A percentile compares a stretch with the other conserved stretches of the same genome.
Evolutionary conservation across 2,797 vertebrate genomes (phyloP).

Genomic region (Acrossocheilus fasciatus): DNA sequence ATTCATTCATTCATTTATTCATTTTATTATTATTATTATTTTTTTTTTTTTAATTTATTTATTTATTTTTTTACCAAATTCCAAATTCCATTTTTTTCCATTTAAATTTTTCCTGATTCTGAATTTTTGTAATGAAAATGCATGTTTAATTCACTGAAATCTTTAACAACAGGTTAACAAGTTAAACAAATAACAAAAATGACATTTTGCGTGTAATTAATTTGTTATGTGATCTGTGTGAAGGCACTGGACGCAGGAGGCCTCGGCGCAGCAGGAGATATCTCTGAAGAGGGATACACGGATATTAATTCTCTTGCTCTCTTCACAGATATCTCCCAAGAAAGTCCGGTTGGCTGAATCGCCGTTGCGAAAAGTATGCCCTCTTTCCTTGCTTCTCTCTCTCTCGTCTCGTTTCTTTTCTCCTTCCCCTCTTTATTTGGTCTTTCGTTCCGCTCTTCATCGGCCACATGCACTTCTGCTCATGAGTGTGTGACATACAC

Average conservation of each 20-base stretch:
- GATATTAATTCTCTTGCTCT: conserved; percentile 85
- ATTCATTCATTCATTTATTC: too few species aligned
- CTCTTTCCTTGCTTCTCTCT: conserved; percentile 65
- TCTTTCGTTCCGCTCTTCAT: conserved; percentile 12
- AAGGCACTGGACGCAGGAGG: neutral
- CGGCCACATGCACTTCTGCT: conserved; percentile 69
- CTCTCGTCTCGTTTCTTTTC: conserved; percentile 22
- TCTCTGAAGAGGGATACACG: conserved; percentile 86
- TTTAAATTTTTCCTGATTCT: too few species aligned
- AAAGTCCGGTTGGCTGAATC: conserved; percentile 84
- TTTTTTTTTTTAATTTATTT: too few species aligned
- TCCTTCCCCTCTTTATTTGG: conserved; percentile 31
- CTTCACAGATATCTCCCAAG: conserved; percentile 90
- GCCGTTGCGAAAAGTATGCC: conserved; percentile 85
- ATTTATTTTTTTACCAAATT: too few species aligned
- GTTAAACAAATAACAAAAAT: too few species aligned
- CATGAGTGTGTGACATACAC: conserved; percentile 59
- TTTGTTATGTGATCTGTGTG: neutral
- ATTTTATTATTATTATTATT: too few species aligned
- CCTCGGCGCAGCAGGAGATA: conserved; percentile 76
- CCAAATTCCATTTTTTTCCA: too few species aligned
- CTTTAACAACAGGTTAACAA: too few species aligned
- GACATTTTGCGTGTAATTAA: too few species aligned
- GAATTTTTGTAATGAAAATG: too few species aligned
- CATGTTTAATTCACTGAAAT: too few species aligned